Evolutionary conservation across 2,113 vertebrate genomes (phyloP).

Genomic region (Epinephelus lanceolatus): DNA sequence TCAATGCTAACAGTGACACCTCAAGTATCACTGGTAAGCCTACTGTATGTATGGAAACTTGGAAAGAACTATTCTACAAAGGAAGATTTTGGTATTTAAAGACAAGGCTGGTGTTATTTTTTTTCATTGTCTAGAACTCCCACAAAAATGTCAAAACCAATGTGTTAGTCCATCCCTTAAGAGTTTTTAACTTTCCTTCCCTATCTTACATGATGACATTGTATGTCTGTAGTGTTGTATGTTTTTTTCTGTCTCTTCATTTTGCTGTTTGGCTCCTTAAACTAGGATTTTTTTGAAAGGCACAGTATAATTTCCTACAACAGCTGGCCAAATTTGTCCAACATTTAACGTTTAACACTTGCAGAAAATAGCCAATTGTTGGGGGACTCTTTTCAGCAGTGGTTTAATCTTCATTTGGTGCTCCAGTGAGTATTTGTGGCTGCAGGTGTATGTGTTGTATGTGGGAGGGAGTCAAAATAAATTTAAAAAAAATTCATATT

Average conservation of each 20-base stretch:
- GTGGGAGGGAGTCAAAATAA: neutral
- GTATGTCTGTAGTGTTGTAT: neutral
- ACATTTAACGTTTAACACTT: too few relatives aligned
- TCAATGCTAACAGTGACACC: neutral
- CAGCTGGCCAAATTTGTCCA: too few relatives aligned
- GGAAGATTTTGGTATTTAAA: too few relatives aligned
- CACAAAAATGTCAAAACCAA: neutral
- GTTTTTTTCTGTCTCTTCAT: neutral
- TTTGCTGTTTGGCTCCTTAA: too few relatives aligned
- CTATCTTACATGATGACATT: neutral
- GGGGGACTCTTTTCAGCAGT: neutral
- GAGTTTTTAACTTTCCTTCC: neutral
- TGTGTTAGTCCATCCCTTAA: too few relatives aligned
- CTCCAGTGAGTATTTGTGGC: neutral
- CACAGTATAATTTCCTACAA: too few relatives aligned
- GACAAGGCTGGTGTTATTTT: too few relatives aligned
- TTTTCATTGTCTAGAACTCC: neutral
- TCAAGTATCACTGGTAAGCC: too few relatives aligned
- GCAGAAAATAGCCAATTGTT: neutral
- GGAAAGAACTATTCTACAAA: neutral
- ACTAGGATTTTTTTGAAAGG: too few relatives aligned
- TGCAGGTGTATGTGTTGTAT: neutral
- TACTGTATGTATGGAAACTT: neutral
- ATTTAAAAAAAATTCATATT: too few relatives aligned
- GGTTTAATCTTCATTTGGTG: too few relatives aligned